phyloP scores from a whole-genome alignment of 2,113 vertebrate species.

The Heterocephalus glaber region DNA sequence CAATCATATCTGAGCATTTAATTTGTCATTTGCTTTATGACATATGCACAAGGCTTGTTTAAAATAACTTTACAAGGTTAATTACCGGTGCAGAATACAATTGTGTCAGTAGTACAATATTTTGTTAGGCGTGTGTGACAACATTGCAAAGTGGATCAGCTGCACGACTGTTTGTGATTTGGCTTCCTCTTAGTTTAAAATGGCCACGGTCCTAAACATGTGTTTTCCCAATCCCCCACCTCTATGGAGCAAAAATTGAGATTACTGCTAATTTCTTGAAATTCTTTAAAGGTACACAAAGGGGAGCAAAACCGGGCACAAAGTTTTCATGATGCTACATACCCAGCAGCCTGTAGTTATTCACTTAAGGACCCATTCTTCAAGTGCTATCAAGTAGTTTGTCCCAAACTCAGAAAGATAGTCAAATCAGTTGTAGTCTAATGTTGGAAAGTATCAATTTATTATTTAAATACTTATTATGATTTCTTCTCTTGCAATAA shows the following conservation, averaged over 20 bases:
- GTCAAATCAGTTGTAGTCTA: neutral
- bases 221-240: constrained; percentile 32
- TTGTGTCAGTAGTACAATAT: constrained; percentile 63
- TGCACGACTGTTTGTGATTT: constrained; percentile 57
- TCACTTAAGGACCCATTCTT: neutral
- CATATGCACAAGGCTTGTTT: constrained; percentile 68
- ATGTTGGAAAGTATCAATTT: neutral
- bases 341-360: neutral
- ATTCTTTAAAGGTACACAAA: neutral
- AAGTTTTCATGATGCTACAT: neutral
- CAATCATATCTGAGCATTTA: constrained; percentile 74
- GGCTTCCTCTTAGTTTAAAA: constrained; percentile 71
- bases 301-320: neutral
- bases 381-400: neutral
- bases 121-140: constrained; percentile 79
- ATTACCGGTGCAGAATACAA: constrained; percentile 65
- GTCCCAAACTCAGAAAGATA: neutral
- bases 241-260: constrained; percentile 1
- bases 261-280: neutral
- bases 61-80: constrained; percentile 76
- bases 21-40: constrained; percentile 77
- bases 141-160: constrained; percentile 74
- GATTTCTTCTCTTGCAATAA: constrained; percentile 48
- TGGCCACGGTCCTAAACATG: constrained; percentile 74
- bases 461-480: constrained; percentile 8